A percentile compares a stretch with the other conserved stretches of the same genome.
Conservation (phyloP, 64 coral and sea anemone genomes). For the Anthopleura sola region DNA sequence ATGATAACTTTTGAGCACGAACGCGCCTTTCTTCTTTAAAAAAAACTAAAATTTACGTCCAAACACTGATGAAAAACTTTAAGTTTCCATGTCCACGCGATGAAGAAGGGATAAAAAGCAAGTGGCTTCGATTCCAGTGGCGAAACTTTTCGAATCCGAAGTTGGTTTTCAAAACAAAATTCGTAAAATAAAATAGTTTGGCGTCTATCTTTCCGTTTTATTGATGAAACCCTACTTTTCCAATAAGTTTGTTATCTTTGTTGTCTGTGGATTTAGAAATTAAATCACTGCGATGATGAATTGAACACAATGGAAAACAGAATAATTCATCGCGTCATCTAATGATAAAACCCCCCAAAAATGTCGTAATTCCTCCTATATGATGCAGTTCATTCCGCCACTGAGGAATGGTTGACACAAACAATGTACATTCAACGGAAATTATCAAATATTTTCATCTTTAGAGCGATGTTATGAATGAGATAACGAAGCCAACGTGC, state of each 20-base stretch:
- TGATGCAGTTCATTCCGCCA: too few relatives aligned
- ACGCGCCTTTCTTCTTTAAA: neutral
- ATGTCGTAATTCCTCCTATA: neutral
- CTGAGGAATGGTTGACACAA: too few relatives aligned
- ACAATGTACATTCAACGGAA: neutral
- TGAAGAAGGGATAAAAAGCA: too few relatives aligned
- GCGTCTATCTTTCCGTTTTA: neutral
- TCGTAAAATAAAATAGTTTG: neutral
- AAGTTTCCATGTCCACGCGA: too few relatives aligned
- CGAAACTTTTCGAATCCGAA: neutral
- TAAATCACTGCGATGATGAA: neutral
- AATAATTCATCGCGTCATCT: neutral
- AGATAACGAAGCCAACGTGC: neutral
- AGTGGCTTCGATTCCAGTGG: too few relatives aligned
- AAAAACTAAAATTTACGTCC: neutral
- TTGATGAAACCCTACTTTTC: neutral
- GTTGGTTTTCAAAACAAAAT: neutral
- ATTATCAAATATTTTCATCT: neutral
- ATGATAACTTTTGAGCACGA: neutral
- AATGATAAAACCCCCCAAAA: neutral
- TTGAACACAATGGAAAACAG: neutral
- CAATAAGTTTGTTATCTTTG: neutral
- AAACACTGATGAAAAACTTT: neutral
- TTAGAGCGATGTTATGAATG: neutral
- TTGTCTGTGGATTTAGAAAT: neutral